Base-by-base conservation (phyloP, 2,888 invertebrate genomes). In the Chrysolina haemoptera region DNA sequence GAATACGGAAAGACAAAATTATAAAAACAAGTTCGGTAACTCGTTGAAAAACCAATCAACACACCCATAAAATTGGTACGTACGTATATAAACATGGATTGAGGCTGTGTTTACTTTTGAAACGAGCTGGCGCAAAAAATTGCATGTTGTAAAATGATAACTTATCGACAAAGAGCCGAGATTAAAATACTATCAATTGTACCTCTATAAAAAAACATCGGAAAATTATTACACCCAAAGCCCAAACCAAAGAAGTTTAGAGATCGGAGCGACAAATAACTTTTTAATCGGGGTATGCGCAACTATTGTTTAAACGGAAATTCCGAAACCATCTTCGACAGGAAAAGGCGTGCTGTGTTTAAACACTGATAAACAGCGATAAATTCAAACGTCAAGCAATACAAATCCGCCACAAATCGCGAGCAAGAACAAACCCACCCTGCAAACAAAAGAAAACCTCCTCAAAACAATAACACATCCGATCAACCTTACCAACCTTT, bases 401-500 rank as follows among this genome's bases (percentile, higher is more conserved):
- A 62, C 71, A 40, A 68, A 68, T 68, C 12, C 53, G 55, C 50
- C 48, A 48, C 43, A 10, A 53, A 62, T 27, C 4, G 22, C 20
- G 22, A 27, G 46, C 41, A 35, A 40, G n/a, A 9, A 18, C n/a
- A 40, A 27, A 62, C 11, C 53, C 50, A 48, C 55, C 71, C 68
- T 20, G 16, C 14, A 50, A 75, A 70, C 55, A 71, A 76, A 76
- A 73, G 70, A 27, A 55, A 46, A 22, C 35, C 55, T 35, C 50
- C 43, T 41, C 62, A 50, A 50, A 73, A 67, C 63, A 76, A 55
- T 73, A 40, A 55, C 65, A 62, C 46, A 62, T 46, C n/a, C 53
- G 70, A 75, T 74, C 70, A 72, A 78, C 78, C 76, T 75, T 66
- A 75, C 75, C 70, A 72, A 78, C 78, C 76, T 75, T 66, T 78